These are phyloP conservation scores for Hylaeus anthracinus DNA, from an alignment of 1,140 invertebrate genomes.

Conservation along the genomic window DNA sequence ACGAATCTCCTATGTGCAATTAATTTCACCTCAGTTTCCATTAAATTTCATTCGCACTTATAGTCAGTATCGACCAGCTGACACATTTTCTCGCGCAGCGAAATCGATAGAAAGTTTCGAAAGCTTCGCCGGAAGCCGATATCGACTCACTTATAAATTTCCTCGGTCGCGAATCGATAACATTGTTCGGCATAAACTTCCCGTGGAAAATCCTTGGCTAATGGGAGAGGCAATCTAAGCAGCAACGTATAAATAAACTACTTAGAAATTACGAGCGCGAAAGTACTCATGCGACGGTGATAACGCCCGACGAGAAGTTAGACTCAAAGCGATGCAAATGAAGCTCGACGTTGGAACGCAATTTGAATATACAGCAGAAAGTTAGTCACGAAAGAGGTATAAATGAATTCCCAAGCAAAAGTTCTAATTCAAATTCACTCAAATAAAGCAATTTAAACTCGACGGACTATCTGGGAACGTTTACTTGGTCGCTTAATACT, in stretches of 20 bases:
- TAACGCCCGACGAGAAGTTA: not conserved
- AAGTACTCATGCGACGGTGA: not conserved
- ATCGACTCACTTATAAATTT: no score
- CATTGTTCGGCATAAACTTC: not conserved
- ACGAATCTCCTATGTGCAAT: no score
- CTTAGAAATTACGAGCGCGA: slow-evolving; percentile 1
- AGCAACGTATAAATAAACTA: not conserved
- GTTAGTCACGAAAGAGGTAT: not conserved
- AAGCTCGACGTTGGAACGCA: slow-evolving; percentile 9
- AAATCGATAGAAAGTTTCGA: no score
- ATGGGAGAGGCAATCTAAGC: not conserved
- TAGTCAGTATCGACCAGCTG: no score
- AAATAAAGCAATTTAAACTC: not conserved
- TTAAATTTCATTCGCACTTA: no score
- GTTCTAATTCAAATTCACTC: not conserved
- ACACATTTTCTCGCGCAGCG: no score
- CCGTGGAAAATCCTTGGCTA: no score
- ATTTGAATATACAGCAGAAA: slow-evolving; percentile 7
- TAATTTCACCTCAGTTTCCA: no score
- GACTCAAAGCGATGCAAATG: slow-evolving; percentile 23
- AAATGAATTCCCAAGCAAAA: not conserved
- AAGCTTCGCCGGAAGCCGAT: no score
- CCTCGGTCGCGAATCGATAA: not conserved
- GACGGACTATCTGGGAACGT: not conserved
- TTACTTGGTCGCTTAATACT: not conserved